Conservation (phyloP, 2,113 vertebrate species). For the Cromileptes altivelis region DNA sequence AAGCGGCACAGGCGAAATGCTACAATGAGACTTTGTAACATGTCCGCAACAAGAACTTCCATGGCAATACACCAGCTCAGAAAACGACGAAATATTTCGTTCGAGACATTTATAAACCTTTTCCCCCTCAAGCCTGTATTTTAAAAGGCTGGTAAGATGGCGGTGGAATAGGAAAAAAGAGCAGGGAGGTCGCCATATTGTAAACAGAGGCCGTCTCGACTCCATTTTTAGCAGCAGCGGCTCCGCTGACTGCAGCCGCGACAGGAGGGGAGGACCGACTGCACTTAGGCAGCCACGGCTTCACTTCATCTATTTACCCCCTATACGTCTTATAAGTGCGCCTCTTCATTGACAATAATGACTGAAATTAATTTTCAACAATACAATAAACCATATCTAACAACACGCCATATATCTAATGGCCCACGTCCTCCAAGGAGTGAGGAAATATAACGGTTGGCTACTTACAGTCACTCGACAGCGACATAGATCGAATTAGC, state of each 20-base stretch:
- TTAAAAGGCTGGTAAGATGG: conserved; percentile 88
- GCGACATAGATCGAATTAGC: background rate
- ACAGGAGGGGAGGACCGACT: conserved; percentile 59
- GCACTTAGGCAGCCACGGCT: background rate
- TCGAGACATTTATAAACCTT: background rate
- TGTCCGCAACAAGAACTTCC: background rate
- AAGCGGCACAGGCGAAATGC: background rate
- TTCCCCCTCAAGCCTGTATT: background rate
- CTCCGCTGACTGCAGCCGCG: conserved; percentile 54
- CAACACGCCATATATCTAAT: background rate
- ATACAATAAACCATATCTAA: background rate
- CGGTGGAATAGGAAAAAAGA: conserved; percentile 88
- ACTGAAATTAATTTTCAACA: background rate
- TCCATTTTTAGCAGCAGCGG: conserved; percentile 75
- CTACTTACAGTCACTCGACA: background rate
- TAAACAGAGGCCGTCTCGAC: conserved; percentile 86
- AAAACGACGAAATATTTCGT: background rate
- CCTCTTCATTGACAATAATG: background rate
- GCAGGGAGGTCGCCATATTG: conserved; percentile 95
- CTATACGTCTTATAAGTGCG: background rate
- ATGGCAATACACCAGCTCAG: fast-evolving
- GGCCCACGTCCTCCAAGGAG: background rate
- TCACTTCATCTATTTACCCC: background rate
- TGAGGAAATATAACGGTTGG: background rate
- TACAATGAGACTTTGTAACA: background rate